Evolutionary conservation across 37 sponge, comb jelly and placozoan species (phyloP).

Genomic region (Cliona cf. orientalis): DNA sequence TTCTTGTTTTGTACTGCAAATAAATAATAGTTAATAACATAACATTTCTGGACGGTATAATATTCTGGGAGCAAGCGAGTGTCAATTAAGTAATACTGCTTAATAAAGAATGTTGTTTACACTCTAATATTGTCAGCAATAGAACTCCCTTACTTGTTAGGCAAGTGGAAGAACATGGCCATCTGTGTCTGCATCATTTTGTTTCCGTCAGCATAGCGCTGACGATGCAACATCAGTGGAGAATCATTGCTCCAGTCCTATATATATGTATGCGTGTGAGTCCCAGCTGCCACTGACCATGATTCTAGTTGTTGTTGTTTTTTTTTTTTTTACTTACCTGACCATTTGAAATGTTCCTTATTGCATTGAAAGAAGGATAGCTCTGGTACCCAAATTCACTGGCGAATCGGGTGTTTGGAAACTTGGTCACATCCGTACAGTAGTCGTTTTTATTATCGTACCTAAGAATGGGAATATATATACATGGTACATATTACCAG

Average conservation of each 20-base stretch:
- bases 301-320: no score
- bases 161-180: slow-evolving; percentile 62
- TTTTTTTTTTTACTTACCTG: no score
- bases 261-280: not conserved
- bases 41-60: no score
- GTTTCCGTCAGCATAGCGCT: slow-evolving; percentile 92
- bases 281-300: no score
- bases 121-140: no score
- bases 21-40: no score
- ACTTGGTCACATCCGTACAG: slow-evolving; percentile 86
- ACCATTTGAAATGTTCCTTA: no score
- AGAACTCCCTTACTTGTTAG: slow-evolving; percentile 82
- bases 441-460: slow-evolving; percentile 86
- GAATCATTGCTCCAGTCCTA: slow-evolving; percentile 87
- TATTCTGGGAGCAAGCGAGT: no score
- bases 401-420: slow-evolving; percentile 92
- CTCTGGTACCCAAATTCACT: slow-evolving; percentile 97
- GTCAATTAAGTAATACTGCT: no score
- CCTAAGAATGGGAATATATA: no score
- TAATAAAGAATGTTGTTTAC: no score
- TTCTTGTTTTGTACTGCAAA: slow-evolving; percentile 24
- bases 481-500: no score
- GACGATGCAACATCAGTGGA: slow-evolving; percentile 85
- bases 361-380: slow-evolving; percentile 84
- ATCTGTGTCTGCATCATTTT: slow-evolving; percentile 64